Evolutionary conservation across 2,888 invertebrate species (phyloP).

Genomic region (Aplocera efformata): DNA sequence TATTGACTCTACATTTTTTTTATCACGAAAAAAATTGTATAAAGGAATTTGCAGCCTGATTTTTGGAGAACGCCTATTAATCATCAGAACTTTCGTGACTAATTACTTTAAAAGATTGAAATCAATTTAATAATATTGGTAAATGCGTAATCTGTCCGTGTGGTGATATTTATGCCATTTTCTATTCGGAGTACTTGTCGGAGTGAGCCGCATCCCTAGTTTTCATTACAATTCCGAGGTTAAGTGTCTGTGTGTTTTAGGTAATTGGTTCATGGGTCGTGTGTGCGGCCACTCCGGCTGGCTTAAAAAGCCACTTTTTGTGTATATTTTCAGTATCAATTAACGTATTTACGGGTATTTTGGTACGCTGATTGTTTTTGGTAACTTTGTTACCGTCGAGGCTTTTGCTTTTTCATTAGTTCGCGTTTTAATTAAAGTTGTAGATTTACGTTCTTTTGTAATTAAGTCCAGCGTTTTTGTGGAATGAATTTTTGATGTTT

Average conservation of each 20-base stretch:
- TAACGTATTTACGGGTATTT: constrained; percentile 31
- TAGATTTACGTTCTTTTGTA: constrained; percentile 3
- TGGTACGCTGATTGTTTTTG: constrained; percentile 30
- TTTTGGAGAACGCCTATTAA: too few species aligned
- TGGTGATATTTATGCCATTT: too few species aligned
- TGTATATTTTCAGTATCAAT: constrained; percentile 55
- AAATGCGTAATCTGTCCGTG: too few species aligned
- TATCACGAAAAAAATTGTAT: too few species aligned
- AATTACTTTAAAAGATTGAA: too few species aligned
- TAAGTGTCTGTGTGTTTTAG: constrained; percentile 72
- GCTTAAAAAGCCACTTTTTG: constrained; percentile 61
- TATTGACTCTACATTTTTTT: too few species aligned
- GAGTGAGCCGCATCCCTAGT: constrained; percentile 33
- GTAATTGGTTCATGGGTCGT: constrained; percentile 74
- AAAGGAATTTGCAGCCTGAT: too few species aligned
- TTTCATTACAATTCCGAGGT: constrained; percentile 77
- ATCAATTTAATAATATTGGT: too few species aligned
- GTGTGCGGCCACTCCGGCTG: constrained; percentile 41
- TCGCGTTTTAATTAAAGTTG: constrained; percentile 14
- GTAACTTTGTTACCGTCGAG: constrained; percentile 26
- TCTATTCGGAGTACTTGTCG: too few species aligned
- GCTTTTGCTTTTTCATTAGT: constrained; percentile 14
- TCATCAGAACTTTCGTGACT: too few species aligned
- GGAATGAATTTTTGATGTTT: too few species aligned
- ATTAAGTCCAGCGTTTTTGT: neutral